These are phyloP conservation scores for Leucania comma DNA, from an alignment of 2,888 invertebrate genomes.

Conservation along the genomic window DNA sequence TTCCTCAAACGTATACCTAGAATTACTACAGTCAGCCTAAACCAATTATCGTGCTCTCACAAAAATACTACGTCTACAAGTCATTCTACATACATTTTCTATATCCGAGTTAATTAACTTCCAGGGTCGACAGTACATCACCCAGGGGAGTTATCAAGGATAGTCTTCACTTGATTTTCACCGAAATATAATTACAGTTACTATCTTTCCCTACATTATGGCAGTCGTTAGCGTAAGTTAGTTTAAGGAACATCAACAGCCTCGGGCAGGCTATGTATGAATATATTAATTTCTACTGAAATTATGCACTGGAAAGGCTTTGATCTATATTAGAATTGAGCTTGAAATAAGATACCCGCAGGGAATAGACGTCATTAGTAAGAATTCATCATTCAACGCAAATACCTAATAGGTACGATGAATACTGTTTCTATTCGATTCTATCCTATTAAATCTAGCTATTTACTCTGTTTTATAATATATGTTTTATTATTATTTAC, in stretches of 20 bases:
- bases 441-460: too few relatives aligned
- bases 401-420: neutral
- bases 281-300: conserved; percentile 51
- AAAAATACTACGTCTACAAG: conserved; percentile 28
- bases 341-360: neutral
- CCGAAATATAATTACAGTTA: conserved; percentile 68
- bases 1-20: neutral
- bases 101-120: conserved; percentile 62
- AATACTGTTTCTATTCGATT: too few relatives aligned
- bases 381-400: neutral
- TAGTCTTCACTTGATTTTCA: conserved; percentile 64
- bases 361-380: neutral
- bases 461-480: too few relatives aligned
- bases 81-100: conserved; percentile 23
- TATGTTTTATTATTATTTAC: too few relatives aligned
- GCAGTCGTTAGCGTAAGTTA: conserved; percentile 69
- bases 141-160: conserved; percentile 57
- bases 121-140: conserved; percentile 56
- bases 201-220: conserved; percentile 64
- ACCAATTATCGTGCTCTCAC: conserved; percentile 24
- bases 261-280: conserved; percentile 50
- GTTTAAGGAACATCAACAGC: conserved; percentile 64
- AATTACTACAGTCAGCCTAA: neutral
- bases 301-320: conserved; percentile 29
- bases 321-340: conserved; percentile 21